Evolutionary conservation across 1,140 invertebrate genomes (phyloP).

Genomic region (Myzus persicae): DNA sequence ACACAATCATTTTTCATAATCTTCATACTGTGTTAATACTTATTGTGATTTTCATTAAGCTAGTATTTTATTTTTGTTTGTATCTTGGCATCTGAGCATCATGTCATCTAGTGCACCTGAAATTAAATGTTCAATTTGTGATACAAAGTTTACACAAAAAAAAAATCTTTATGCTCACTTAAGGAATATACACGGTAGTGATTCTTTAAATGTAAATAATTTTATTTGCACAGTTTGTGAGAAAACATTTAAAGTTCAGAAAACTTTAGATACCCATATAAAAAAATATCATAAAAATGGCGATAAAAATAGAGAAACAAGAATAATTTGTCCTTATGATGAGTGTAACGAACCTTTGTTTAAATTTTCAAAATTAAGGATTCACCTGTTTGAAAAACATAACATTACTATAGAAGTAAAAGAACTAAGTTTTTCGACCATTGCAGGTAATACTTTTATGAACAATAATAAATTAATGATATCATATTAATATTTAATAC

Average conservation of each 20-base stretch:
- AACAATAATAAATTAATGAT: no score
- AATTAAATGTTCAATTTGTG: no score
- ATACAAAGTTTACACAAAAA: no score
- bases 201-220: neutral
- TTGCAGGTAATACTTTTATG: slow-evolving; percentile 25
- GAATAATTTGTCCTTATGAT: slow-evolving; percentile 14
- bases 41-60: slow-evolving; percentile 3
- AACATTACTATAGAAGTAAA: neutral
- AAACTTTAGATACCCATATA: neutral
- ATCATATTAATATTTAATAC: no score
- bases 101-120: neutral
- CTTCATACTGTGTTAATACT: neutral
- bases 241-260: neutral
- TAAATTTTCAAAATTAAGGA: neutral
- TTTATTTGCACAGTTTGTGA: neutral
- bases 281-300: slow-evolving; percentile 1
- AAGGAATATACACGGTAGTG: no score
- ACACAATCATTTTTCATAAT: no score
- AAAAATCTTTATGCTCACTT: no score
- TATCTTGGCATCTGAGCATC: neutral
- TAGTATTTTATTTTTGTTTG: neutral
- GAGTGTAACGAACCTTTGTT: slow-evolving; percentile 17
- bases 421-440: neutral
- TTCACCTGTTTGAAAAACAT: neutral
- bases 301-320: neutral